phyloP scores from a whole-genome alignment of 2,113 vertebrate species.

The Drymodes brunneopygia region DNA sequence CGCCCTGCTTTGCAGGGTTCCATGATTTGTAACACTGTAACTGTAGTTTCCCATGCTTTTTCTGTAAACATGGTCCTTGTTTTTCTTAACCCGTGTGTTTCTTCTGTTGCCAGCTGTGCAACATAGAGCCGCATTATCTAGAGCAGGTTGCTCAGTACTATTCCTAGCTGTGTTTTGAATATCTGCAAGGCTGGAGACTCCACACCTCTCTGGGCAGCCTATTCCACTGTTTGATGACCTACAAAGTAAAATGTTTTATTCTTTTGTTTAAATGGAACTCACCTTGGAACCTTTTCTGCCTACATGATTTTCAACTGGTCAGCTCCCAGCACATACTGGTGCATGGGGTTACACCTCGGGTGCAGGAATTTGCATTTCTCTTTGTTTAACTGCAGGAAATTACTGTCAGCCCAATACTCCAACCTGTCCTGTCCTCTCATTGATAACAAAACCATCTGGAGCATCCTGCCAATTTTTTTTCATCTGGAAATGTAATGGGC shows the following conservation, averaged over 20 bases:
- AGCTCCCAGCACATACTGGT: not conserved
- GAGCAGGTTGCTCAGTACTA: not conserved
- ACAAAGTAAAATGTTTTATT: not conserved
- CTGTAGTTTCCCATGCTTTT: no score
- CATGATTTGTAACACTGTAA: no score
- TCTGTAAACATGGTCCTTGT: no score
- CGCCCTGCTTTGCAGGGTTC: no score
- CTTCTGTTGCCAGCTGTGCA: no score
- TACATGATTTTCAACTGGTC: not conserved
- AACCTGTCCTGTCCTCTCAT: not conserved
- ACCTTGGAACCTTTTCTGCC: not conserved
- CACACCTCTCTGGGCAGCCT: not conserved
- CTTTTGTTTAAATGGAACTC: not conserved
- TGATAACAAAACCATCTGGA: not conserved
- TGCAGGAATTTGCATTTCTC: not conserved
- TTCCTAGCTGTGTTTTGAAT: not conserved
- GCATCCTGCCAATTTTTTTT: not conserved
- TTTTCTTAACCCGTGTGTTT: no score
- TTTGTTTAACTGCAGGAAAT: not conserved
- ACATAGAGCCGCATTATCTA: not conserved
- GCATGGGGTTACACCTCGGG: not conserved
- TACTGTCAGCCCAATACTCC: not conserved
- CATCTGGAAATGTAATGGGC: not conserved
- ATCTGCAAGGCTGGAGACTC: not conserved
- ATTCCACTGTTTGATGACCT: not conserved